Evolutionary conservation across 2,113 vertebrate species (phyloP), one percentile per base, ranked within the genome.

Genomic region (Guaruba guarouba): DNA sequence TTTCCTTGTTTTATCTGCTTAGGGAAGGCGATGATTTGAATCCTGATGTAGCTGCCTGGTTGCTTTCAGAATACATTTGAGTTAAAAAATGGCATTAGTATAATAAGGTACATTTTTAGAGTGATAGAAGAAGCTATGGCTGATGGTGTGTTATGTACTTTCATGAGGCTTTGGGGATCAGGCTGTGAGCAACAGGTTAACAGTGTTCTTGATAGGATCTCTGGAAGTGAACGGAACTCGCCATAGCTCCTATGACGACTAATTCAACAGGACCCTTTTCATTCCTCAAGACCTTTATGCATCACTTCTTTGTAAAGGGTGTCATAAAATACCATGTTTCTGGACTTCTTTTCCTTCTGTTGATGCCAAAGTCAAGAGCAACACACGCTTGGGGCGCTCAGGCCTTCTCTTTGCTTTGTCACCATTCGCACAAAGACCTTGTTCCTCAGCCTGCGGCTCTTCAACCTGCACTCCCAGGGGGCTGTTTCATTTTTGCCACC

Each of bases 401-500:
- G 46, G 28, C 46, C 24, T 61, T 24, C 44, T 43, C 49, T 71
- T 44, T 59, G 57, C 33, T 59, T 59, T 59, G 33, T 35, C 33
- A 24, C 33, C 33, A 4, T 35, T 59, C 0, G 4, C 33, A 3
- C 12, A 11, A 41, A 35, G 28, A 37, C 39, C 74, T 85, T 62
- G 0, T 11, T 39, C 46, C 44, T 76, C 18, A 57, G 75, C 68
- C 81, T 0, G 20, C 17, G 54, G 52, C 39, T 89, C 61, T 76
- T 52, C 84, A 62, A 41, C 93, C 91, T 18, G 1, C 4, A 0
- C 35, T 91, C 84, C 74, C 81, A 57, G 43, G 1, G 5, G 86
- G 81, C 11, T 76, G n/a, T 28, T 92, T 75, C 88, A 86, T 89
- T 82, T 94, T 84, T 85, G 73, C 82, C 66, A 70, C 43, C 48